Evolutionary conservation across 2,113 vertebrate genomes (phyloP).

Genomic region (Corapipo altera): DNA sequence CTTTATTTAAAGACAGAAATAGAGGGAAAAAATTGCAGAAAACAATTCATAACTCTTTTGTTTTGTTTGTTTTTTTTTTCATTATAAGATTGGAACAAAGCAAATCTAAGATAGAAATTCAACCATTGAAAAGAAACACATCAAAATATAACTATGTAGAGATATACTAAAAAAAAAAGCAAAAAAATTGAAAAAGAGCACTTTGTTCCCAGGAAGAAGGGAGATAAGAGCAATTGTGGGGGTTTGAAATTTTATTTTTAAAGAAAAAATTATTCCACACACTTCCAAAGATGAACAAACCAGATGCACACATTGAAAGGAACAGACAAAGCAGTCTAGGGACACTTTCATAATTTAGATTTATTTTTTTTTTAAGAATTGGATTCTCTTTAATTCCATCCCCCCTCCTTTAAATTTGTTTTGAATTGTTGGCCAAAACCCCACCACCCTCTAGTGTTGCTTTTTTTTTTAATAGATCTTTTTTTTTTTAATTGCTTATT

Average conservation of each 20-base stretch:
- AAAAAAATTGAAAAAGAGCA: constrained; percentile 77
- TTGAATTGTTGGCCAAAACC: constrained; percentile 44
- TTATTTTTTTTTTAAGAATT: neutral
- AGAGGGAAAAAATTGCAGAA: constrained; percentile 77
- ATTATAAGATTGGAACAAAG: constrained; percentile 78
- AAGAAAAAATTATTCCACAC: constrained; percentile 81
- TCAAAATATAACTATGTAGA: constrained; percentile 74
- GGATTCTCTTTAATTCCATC: neutral
- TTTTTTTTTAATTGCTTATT: constrained; percentile 73
- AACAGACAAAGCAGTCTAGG: constrained; percentile 80
- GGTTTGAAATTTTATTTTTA: constrained; percentile 34
- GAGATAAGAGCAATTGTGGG: constrained; percentile 54
- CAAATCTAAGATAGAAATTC: constrained; percentile 82
- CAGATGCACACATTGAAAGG: constrained; percentile 90
- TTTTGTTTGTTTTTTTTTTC: constrained; percentile 49
- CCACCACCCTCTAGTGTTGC: constrained; percentile 66
- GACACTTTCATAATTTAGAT: constrained; percentile 61
- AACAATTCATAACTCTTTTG: constrained; percentile 80
- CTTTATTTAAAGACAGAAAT: constrained; percentile 81
- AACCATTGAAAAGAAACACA: constrained; percentile 83
- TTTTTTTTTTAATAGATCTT: constrained; percentile 80
- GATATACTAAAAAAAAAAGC: constrained; percentile 80
- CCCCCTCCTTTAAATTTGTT: constrained; percentile 5
- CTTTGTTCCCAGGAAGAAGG: constrained; percentile 77
- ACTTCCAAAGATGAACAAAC: constrained; percentile 88